phyloP scores from a whole-genome alignment of 2,113 vertebrate species.

The Syngnathus scovelli region DNA sequence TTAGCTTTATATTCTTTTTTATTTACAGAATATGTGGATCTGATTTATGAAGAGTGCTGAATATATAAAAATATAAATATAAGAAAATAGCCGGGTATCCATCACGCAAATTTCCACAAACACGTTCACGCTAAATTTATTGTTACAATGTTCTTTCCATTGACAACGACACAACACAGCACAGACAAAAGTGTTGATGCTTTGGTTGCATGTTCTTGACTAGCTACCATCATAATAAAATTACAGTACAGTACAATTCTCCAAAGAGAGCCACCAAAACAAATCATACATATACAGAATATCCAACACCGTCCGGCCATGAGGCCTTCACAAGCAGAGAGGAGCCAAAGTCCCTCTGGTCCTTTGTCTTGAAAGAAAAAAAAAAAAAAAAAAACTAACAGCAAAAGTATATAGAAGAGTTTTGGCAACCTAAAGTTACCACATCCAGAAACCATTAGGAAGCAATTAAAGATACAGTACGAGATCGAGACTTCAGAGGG shows the following conservation, averaged over 20 bases:
- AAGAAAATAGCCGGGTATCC: neutral
- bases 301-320: slow-evolving; percentile 60
- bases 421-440: slow-evolving; percentile 42
- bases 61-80: neutral
- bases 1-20: neutral
- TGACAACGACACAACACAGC: slow-evolving; percentile 49
- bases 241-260: slow-evolving; percentile 34
- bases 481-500: slow-evolving; percentile 24
- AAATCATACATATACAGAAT: slow-evolving; percentile 49
- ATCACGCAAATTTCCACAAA: neutral
- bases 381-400: slow-evolving; percentile 32
- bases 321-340: slow-evolving; percentile 61
- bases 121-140: slow-evolving; percentile 36
- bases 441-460: slow-evolving; percentile 36
- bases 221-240: slow-evolving; percentile 25
- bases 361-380: slow-evolving; percentile 53
- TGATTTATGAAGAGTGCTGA: neutral
- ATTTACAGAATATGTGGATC: no score
- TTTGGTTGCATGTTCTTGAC: slow-evolving; percentile 51
- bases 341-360: slow-evolving; percentile 60
- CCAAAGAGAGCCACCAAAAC: slow-evolving; percentile 6
- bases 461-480: slow-evolving; percentile 49
- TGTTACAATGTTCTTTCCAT: slow-evolving; percentile 44
- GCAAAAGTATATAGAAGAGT: slow-evolving; percentile 29
- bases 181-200: slow-evolving; percentile 42